Evolutionary conservation across 2,888 invertebrate species (phyloP).

Genomic region (Noctuana brunneofusca): DNA sequence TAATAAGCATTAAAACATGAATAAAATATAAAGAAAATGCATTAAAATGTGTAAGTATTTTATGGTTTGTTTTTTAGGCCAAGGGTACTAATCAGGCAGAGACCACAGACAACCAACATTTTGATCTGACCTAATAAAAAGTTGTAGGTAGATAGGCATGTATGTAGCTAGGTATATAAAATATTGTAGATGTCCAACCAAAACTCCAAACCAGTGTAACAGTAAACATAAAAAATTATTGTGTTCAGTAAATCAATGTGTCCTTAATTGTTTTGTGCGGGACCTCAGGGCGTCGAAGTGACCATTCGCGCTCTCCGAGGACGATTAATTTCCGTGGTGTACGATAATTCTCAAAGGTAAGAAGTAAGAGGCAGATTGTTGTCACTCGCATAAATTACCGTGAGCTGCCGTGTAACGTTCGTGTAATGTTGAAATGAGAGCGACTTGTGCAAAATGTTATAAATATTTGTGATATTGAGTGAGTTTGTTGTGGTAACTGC

Average conservation of each 20-base stretch:
- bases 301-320: slow-evolving; percentile 58
- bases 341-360: slow-evolving; percentile 76
- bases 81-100: slow-evolving; percentile 25
- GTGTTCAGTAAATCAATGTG: slow-evolving; percentile 69
- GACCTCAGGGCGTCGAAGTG: slow-evolving; percentile 55
- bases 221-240: slow-evolving; percentile 74
- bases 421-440: slow-evolving; percentile 20
- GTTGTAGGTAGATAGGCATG: slow-evolving; percentile 52
- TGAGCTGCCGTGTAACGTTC: slow-evolving; percentile 27
- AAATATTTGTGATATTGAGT: slow-evolving; percentile 15
- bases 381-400: slow-evolving; percentile 68
- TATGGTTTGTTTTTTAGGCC: slow-evolving; percentile 23
- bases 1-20: not conserved
- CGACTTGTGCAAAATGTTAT: slow-evolving; percentile 13
- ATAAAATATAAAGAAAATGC: not conserved
- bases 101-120: slow-evolving; percentile 38
- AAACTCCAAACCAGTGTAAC: slow-evolving; percentile 59
- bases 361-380: slow-evolving; percentile 58
- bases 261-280: slow-evolving; percentile 57
- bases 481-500: slow-evolving; percentile 14
- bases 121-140: slow-evolving; percentile 57
- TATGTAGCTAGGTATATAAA: slow-evolving; percentile 39
- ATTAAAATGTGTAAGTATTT: not conserved
- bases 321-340: slow-evolving; percentile 56
- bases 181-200: slow-evolving; percentile 64